These are phyloP conservation scores for Sebastes baramenuke DNA, from an alignment of 2,797 vertebrate species.

Conservation along the genomic window DNA sequence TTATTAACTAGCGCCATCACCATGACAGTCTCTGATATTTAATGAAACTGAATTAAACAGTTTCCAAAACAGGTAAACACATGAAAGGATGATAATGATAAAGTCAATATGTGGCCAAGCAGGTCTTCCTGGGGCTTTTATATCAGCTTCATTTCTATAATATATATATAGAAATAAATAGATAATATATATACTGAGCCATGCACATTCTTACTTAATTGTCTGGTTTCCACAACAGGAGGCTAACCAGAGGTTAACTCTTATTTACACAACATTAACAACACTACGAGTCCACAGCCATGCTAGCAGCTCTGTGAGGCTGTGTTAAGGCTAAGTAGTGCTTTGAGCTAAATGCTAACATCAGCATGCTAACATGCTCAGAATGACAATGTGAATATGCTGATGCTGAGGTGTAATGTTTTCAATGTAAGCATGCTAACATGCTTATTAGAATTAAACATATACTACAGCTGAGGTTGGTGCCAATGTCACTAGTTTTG, in stretches of 20 bases:
- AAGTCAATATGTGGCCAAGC: not conserved
- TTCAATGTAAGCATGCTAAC: too few relatives aligned
- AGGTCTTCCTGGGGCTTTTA: not conserved
- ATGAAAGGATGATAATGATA: not conserved
- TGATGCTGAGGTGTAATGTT: too few relatives aligned
- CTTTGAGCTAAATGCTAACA: too few relatives aligned
- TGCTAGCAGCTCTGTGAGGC: too few relatives aligned
- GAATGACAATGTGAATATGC: too few relatives aligned
- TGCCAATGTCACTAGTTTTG: not conserved
- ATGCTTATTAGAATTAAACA: too few relatives aligned
- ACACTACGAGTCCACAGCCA: not conserved
- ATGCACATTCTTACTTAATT: not conserved
- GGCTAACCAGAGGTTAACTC: not conserved
- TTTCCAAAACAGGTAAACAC: not conserved
- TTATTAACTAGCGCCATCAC: not conserved
- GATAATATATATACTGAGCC: not conserved
- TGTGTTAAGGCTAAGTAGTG: too few relatives aligned
- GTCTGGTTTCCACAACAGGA: not conserved
- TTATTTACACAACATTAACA: not conserved
- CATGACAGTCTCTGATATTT: not conserved
- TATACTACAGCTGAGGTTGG: not conserved
- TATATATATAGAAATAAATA: not conserved
- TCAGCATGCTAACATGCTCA: too few relatives aligned
- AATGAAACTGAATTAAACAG: not conserved
- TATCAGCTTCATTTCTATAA: not conserved